Conservation (phyloP, 1,140 invertebrate species). For the Pseudomyrmex pallidus region DNA sequence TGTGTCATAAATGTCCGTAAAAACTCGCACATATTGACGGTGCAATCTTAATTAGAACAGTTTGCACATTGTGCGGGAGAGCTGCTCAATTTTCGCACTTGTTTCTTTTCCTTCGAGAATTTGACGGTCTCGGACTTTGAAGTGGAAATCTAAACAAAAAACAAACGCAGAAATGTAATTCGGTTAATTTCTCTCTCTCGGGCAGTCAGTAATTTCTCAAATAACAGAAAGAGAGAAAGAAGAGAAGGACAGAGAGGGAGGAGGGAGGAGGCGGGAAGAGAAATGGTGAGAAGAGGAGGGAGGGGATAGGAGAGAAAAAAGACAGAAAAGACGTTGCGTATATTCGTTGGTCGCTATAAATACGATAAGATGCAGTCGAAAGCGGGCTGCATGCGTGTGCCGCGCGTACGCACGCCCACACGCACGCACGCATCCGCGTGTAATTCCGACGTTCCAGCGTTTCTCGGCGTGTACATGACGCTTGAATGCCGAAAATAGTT, state of each 20-base stretch:
- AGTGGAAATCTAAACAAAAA: too few relatives aligned
- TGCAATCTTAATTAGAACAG: too few relatives aligned
- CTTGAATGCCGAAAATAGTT: conserved; percentile 61
- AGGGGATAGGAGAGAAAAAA: too few relatives aligned
- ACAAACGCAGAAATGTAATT: background rate
- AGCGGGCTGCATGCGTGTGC: conserved; percentile 42
- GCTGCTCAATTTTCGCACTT: conserved; percentile 3
- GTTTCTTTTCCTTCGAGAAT: background rate
- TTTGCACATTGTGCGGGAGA: too few relatives aligned
- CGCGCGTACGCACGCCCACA: background rate
- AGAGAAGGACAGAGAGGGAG: background rate
- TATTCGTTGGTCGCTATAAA: conserved; percentile 47
- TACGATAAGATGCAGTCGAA: conserved; percentile 57
- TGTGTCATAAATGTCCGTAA: too few relatives aligned
- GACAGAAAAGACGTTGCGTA: conserved; percentile 16
- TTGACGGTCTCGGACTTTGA: background rate
- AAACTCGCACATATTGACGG: too few relatives aligned
- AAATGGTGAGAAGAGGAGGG: background rate
- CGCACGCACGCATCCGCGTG: conserved; percentile 16
- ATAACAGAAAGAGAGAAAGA: background rate
- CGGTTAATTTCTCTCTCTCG: background rate
- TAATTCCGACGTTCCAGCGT: conserved; percentile 58
- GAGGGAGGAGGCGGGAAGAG: background rate
- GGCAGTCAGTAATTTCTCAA: too few relatives aligned
- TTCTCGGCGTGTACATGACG: conserved; percentile 45